These are phyloP conservation scores for Erythrolamprus reginae DNA, from an alignment of 2,113 vertebrate genomes.

Conservation along the genomic window DNA sequence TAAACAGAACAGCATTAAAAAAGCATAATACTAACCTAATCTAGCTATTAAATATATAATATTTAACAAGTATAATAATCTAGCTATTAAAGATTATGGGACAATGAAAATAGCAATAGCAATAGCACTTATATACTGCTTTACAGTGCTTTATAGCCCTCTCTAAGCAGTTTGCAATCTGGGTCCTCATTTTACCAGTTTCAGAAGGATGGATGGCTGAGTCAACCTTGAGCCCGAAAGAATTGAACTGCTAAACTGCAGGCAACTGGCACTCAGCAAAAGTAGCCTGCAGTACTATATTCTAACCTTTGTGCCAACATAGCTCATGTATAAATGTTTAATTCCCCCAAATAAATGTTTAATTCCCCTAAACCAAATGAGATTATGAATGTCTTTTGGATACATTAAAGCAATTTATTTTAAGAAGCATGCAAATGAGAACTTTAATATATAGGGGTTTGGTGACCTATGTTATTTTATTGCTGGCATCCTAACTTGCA, in stretches of 20 bases:
- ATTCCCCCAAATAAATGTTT: neutral
- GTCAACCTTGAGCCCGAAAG: no score
- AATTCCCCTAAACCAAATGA: neutral
- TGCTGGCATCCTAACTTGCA: neutral
- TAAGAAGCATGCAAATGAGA: neutral
- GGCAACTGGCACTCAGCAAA: no score
- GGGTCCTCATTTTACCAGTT: no score
- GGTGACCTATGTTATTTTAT: neutral
- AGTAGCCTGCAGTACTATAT: no score
- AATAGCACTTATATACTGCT: no score
- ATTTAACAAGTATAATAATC: neutral
- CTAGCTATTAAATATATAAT: neutral
- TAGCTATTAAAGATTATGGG: neutral
- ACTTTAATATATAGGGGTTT: neutral
- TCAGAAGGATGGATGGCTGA: no score
- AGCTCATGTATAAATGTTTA: no score
- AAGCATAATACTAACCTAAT: neutral
- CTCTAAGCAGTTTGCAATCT: no score
- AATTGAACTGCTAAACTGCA: no score
- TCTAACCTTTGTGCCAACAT: no score
- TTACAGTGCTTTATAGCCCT: no score
- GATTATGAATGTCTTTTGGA: neutral
- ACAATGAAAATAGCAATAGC: neutral
- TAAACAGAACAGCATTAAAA: no score
- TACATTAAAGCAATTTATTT: neutral